phyloP scores from a whole-genome alignment of 2,888 invertebrate genomes.

The Cylloceria caligata region DNA sequence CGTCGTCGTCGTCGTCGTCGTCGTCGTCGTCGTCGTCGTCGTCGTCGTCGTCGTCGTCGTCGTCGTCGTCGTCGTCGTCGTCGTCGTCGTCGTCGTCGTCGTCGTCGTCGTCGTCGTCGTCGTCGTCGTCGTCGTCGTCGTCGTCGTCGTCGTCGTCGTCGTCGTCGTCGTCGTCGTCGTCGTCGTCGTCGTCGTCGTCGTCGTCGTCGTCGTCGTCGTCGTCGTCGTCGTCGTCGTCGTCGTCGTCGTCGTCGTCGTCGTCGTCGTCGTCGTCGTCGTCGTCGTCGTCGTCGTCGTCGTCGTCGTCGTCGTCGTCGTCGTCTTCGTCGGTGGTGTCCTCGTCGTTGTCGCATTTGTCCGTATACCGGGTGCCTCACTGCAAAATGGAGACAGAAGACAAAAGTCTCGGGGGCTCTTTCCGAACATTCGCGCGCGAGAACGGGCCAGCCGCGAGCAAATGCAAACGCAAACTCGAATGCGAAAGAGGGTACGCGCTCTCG shows the following conservation, averaged over 20 bases:
- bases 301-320: neutral
- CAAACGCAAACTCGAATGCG: constrained; percentile 53
- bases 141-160: constrained; percentile 34
- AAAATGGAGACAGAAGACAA: constrained; percentile 50
- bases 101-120: constrained; percentile 33
- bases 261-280: constrained; percentile 47
- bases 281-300: constrained; percentile 4
- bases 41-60: constrained; percentile 31
- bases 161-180: constrained; percentile 46
- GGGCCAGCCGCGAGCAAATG: constrained; percentile 54
- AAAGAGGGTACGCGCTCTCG: constrained; percentile 47
- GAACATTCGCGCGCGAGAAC: constrained; percentile 37
- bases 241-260: constrained; percentile 32
- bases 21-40: constrained; percentile 47
- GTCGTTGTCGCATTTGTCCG: constrained; percentile 29
- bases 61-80: constrained; percentile 42
- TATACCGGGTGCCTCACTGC: constrained; percentile 25
- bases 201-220: constrained; percentile 37
- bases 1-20: constrained; percentile 29
- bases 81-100: constrained; percentile 40
- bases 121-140: constrained; percentile 42
- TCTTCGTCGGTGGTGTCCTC: constrained; percentile 6
- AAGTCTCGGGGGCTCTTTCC: constrained; percentile 53
- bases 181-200: constrained; percentile 29
- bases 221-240: constrained; percentile 28